These are phyloP conservation scores for Litoditis marina DNA, from an alignment of 2,888 invertebrate genomes.

Conservation along the genomic window DNA sequence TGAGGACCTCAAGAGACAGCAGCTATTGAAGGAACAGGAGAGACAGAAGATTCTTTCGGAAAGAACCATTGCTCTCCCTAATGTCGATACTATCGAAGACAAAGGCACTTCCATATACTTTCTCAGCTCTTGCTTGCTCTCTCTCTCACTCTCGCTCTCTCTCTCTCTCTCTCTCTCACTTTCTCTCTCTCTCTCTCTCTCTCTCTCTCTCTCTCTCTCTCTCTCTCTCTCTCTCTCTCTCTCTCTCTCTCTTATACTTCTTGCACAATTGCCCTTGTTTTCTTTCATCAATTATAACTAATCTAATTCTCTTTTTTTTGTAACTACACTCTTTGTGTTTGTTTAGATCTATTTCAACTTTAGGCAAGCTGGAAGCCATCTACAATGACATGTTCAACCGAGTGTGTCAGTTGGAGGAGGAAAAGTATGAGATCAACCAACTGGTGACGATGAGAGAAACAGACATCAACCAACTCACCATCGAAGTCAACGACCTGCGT, in stretches of 20 bases:
- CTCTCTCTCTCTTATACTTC: no score
- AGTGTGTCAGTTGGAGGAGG: slow-evolving; percentile 53
- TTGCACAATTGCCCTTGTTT: no score
- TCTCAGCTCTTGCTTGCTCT: neutral
- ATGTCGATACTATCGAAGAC: slow-evolving; percentile 77
- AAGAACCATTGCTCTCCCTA: slow-evolving; percentile 83
- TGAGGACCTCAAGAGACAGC: slow-evolving; percentile 98
- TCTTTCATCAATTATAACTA: no score
- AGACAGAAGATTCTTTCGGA: slow-evolving; percentile 91
- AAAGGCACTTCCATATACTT: slow-evolving; percentile 73
- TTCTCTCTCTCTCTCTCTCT: no score
- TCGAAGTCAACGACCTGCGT: slow-evolving; percentile 98
- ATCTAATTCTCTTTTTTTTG: no score
- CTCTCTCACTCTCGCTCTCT: no score
- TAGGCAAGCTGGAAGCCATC: slow-evolving; percentile 53
- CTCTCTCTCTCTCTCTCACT: no score
- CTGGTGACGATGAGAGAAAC: slow-evolving; percentile 68
- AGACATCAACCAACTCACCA: slow-evolving; percentile 95
- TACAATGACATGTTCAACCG: slow-evolving; percentile 69
- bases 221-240: no score
- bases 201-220: neutral
- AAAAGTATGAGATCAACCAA: slow-evolving; percentile 96
- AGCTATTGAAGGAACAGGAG: slow-evolving; percentile 96
- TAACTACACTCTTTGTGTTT: neutral
- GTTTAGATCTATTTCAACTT: no score